Conservation (phyloP, 2,888 invertebrate genomes). For the Hartigia nigra region DNA sequence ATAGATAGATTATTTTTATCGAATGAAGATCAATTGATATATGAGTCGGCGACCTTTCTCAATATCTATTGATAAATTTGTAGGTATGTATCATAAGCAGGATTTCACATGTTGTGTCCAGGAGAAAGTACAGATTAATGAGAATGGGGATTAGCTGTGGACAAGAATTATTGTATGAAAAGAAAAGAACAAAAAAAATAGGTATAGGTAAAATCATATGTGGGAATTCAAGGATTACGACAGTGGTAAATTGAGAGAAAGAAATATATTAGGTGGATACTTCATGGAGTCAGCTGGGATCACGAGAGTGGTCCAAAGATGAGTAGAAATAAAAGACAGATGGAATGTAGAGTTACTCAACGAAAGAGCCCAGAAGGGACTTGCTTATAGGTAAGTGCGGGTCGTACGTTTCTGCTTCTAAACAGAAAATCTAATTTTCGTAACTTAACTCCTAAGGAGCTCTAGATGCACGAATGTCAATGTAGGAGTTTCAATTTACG, state of each 20-base stretch:
- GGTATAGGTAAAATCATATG: not conserved
- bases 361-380: not conserved
- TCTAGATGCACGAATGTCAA: constrained; percentile 49
- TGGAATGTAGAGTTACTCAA: not conserved
- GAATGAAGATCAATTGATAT: not conserved
- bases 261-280: not conserved
- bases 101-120: not conserved
- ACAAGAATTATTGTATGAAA: not conserved
- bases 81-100: not conserved
- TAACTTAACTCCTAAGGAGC: constrained; percentile 58
- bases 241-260: not conserved
- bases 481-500: constrained; percentile 59
- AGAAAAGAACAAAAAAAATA: not conserved
- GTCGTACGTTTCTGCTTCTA: constrained; percentile 43
- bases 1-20: not conserved
- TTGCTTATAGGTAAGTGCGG: constrained; percentile 7
- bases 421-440: constrained; percentile 63
- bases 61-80: not conserved
- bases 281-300: not conserved
- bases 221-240: too few relatives aligned
- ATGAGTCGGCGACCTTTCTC: not conserved
- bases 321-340: constrained; percentile 13
- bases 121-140: not conserved
- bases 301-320: constrained; percentile 1
- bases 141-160: not conserved